phyloP scores from a whole-genome alignment of 2,113 vertebrate species.

The Pyrgilauda ruficollis region DNA sequence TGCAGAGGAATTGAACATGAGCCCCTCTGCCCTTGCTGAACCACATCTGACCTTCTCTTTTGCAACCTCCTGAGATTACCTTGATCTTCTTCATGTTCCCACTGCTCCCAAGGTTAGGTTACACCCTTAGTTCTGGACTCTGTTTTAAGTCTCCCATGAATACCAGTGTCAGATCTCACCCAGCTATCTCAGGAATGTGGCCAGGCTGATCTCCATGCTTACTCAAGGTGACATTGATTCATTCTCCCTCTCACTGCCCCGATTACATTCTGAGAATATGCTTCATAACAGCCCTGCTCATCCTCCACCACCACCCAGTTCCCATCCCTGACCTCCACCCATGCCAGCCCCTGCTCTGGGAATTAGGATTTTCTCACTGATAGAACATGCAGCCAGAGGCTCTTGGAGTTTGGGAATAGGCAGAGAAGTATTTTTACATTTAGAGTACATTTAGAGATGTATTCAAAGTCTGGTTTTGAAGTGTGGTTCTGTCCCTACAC shows the following conservation, averaged over 20 bases:
- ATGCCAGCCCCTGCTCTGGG: neutral
- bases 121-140: conserved; percentile 41
- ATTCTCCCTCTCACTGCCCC: conserved; percentile 27
- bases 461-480: neutral
- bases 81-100: neutral
- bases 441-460: neutral
- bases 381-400: neutral
- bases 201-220: conserved; percentile 58
- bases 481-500: neutral
- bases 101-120: neutral
- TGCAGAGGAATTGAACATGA: neutral
- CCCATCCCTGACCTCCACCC: neutral
- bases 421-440: no score
- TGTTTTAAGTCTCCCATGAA: conserved; percentile 65
- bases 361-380: neutral
- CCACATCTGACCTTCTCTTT: conserved; percentile 18
- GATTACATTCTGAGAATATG: conserved; percentile 26
- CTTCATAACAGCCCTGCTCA: neutral
- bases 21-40: neutral
- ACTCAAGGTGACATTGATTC: conserved; percentile 65
- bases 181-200: conserved; percentile 72
- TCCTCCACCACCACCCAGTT: neutral
- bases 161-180: conserved; percentile 39
- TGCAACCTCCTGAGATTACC: conserved; percentile 19
- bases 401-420: neutral